Base-by-base conservation (phyloP, 2,888 invertebrate genomes). In the Harpagoxenus sublaevis region DNA sequence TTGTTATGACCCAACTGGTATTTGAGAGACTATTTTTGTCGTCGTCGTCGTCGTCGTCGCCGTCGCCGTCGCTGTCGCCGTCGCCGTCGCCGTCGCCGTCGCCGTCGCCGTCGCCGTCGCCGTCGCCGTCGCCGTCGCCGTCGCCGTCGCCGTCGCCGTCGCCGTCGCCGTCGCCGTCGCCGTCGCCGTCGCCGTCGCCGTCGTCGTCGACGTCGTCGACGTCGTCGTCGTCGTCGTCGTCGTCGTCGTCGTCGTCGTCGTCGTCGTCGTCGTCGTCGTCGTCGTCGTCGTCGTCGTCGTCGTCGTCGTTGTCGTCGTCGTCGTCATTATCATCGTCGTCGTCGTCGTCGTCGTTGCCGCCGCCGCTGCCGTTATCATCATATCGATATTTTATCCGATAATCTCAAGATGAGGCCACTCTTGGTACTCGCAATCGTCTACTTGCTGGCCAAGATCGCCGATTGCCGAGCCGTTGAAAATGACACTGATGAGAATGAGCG, bases 351-450 rank as follows among this genome's bases (percentile, higher is more conserved):
- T 18, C 62, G 9, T 31, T 12, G 8, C 51, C 68, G 68, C 66
- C 81, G 51, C 39, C 45, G 12, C 23, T 39, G 12, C 23, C 39
- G 70, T 83, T 74, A 57, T 55, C 42, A 12, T 42, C 55, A 3
- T 48, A 60, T 84, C 57, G 63, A 70, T 81, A 57, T 53, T 71
- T 48, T 35, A 39, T 45, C 10, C 68, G 63, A 81, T 65, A 78
- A 79, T 73, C 84, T 83, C 89, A 90, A 90, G 87, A 93, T 93
- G 93, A 92, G 88, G 84, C 71, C 89, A 23, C 68, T 89, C 35
- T 66, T 84, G 79, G 77, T 92, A 74, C 57, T 92, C 60, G 82
- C 85, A 79, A 63, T 90, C 28, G 53, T 92, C 71, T 90, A 90
- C 84, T 84, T 91, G 84, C 84, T 88, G 78, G 53, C 81, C 28